These are phyloP conservation scores for Euphydryas editha DNA, from an alignment of 2,888 invertebrate species.

Conservation along the genomic window DNA sequence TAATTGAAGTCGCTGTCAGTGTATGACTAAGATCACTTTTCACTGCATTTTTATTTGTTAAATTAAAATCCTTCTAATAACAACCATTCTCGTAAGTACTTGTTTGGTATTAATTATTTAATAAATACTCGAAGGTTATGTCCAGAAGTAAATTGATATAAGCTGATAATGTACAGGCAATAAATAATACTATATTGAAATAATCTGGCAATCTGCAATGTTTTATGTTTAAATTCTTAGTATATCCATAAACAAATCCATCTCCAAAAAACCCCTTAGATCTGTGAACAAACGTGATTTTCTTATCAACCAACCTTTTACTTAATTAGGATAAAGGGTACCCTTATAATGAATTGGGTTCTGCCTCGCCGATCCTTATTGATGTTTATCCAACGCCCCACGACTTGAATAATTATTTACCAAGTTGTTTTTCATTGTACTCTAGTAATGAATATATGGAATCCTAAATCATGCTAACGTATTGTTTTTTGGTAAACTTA, in stretches of 20 bases:
- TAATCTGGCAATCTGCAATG: no score
- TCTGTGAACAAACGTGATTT: not conserved
- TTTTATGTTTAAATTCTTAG: no score
- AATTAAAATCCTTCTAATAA: no score
- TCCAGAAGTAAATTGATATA: no score
- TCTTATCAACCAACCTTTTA: slow-evolving; percentile 18
- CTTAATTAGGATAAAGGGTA: slow-evolving; percentile 38
- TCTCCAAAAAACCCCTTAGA: not conserved
- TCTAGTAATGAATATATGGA: not conserved
- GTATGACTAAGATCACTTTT: no score
- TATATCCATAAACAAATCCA: not conserved
- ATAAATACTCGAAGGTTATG: no score
- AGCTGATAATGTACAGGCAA: no score
- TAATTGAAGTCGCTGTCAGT: no score
- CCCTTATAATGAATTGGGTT: slow-evolving; percentile 32
- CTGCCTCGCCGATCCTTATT: slow-evolving; percentile 6
- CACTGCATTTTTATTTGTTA: no score
- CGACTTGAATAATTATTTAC: slow-evolving; percentile 9
- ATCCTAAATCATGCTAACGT: slow-evolving; percentile 1
- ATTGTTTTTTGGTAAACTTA: not conserved
- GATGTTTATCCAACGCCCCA: slow-evolving; percentile 7
- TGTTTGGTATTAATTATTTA: no score
- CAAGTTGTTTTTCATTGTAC: slow-evolving; percentile 4
- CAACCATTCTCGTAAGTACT: no score
- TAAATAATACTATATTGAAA: no score